Evolutionary conservation across 2,888 invertebrate species (phyloP), one percentile per base, ranked within the genome.

Genomic region (Troilus luridus): DNA sequence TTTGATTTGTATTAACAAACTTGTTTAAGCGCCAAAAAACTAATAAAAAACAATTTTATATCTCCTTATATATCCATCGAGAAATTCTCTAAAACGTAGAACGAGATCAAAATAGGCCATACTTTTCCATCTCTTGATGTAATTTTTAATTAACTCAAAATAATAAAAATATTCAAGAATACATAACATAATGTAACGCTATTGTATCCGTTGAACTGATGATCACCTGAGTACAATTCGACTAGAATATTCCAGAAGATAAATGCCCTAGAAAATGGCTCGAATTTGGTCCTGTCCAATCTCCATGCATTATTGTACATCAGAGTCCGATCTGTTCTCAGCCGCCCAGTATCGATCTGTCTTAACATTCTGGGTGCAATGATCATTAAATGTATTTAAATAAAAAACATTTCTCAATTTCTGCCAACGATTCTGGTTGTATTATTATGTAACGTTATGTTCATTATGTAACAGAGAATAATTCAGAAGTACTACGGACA

Each of bases 251-350:
- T 85, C 56, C 21, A 85, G 85, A 85, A 56, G 85, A 21, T 56
- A 56, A 85, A 85, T 85, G n/a, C 19, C n/a, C 10, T 19, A 85
- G 85, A 56, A 85, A 56, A 85, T 56, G 85, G 56, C 56, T 21
- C 56, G 56, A 85, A n/a, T 8, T 3, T 24, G 56, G 56, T 56
- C 54, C 56, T 2, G 85, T n/a, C 85, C 85, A 85, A 85, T 85
- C 85, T 85, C n/a, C 85, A 85, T 85, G 27, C 85, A 85, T 85
- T 56, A 56, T 85, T 56, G 56, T 56, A 7, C 56, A 85, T 56
- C 85, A 56, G 85, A 1, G 10, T 56, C 81, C 85, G 56, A 11
- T 56, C 2, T 12, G 56, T 10, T 85, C 56, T 56, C 72, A 27
- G 14, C 9, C 12, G 7, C 7, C 67, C 24, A 12, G 7, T 12